phyloP scores from a whole-genome alignment of 1,140 invertebrate species.

The Drosophila neocordata region DNA sequence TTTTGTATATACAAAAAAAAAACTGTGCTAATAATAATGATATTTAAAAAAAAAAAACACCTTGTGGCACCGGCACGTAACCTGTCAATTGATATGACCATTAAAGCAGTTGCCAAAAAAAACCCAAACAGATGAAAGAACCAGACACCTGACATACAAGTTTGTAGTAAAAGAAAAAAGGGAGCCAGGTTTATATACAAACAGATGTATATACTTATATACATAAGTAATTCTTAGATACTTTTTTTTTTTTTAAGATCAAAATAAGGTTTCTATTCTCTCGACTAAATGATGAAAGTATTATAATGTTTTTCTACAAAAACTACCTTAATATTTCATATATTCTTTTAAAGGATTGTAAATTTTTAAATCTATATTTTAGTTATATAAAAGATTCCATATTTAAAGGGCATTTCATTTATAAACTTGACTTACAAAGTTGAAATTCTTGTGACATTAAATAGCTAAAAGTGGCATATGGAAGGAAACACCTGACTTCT shows the following conservation, averaged over 20 bases:
- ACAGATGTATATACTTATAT: too few relatives aligned
- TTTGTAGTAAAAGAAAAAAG: neutral
- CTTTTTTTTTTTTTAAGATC: neutral
- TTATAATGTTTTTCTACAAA: too few relatives aligned
- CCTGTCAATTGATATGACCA: slow-evolving; percentile 41
- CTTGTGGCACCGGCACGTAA: slow-evolving; percentile 52
- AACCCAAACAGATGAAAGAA: slow-evolving; percentile 3
- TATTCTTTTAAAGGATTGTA: too few relatives aligned
- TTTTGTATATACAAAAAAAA: slow-evolving; percentile 17
- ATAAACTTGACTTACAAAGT: neutral
- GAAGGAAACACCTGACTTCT: slow-evolving; percentile 50
- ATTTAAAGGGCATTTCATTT: neutral
- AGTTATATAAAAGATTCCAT: too few relatives aligned
- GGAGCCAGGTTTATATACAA: too few relatives aligned
- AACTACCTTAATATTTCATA: too few relatives aligned
- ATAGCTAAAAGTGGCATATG: neutral
- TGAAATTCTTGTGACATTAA: neutral
- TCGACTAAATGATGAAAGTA: too few relatives aligned
- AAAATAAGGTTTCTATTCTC: too few relatives aligned
- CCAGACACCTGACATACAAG: slow-evolving; percentile 5
- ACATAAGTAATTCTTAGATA: too few relatives aligned
- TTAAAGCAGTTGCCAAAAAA: slow-evolving; percentile 35
- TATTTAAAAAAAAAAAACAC: slow-evolving; percentile 21
- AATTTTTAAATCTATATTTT: too few relatives aligned
- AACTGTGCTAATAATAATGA: slow-evolving; percentile 59